Evolutionary conservation across 2,797 vertebrate species (phyloP).

Genomic region (Vipera latastei): DNA sequence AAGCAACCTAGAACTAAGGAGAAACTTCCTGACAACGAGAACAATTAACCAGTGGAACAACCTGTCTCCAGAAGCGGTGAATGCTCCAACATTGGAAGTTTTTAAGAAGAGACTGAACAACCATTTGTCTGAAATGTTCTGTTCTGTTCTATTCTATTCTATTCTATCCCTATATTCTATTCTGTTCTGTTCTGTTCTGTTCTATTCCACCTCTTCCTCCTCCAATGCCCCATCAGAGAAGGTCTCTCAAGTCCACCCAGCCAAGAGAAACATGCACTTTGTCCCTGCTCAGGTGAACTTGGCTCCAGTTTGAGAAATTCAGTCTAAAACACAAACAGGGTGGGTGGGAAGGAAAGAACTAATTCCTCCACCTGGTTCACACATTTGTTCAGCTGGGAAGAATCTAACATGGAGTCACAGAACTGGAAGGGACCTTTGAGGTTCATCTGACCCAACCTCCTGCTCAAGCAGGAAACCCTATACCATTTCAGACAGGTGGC

Average conservation of each 20-base stretch:
- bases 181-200: too few relatives aligned
- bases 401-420: background rate
- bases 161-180: too few relatives aligned
- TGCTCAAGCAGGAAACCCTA: background rate
- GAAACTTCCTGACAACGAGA: too few relatives aligned
- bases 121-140: too few relatives aligned
- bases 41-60: too few relatives aligned
- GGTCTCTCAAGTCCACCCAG: background rate
- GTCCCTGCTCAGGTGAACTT: background rate
- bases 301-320: background rate
- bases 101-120: too few relatives aligned
- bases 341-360: background rate
- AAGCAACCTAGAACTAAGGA: too few relatives aligned
- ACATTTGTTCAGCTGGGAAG: background rate
- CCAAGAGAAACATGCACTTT: background rate
- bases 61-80: too few relatives aligned
- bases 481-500: background rate
- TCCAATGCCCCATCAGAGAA: background rate
- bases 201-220: too few relatives aligned
- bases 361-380: background rate
- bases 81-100: too few relatives aligned
- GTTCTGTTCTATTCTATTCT: too few relatives aligned
- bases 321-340: background rate
- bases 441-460: background rate
- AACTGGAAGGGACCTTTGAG: background rate